Evolutionary conservation across 2,888 invertebrate species (phyloP), one percentile per base, ranked within the genome.

Genomic region (Parascotia fuliginaria): DNA sequence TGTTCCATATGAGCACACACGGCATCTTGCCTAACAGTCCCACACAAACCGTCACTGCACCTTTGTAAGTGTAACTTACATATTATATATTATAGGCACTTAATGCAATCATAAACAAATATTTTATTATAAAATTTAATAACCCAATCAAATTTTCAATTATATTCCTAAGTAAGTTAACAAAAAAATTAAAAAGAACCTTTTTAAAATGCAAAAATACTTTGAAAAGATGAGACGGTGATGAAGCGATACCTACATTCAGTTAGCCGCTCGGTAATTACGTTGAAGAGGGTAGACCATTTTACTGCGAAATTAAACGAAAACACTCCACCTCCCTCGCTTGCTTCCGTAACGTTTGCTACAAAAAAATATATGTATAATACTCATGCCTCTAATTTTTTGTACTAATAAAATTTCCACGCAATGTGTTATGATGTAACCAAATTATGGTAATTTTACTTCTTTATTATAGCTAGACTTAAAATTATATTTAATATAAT

Each of bases 241-340:
- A 81, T 77, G 79, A 77, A 79, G 75, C 79, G 79, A 84, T 83
- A 72, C 62, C 62, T 67, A 79, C 77, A 82, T 81, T 75, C 79
- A 78, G 81, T 80, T 85, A 79, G 78, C 73, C 64, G 68, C 63
- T 72, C 67, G 61, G 81, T 87, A 87, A 89, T 89, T 87, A 85
- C 76, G 80, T 79, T 79, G 80, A 81, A 77, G 81, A 84, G 81
- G 78, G 80, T 68, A 77, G 76, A 75, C 80, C 81, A 81, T 85
- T 87, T 87, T 69, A 75, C 79, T 75, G 77, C 80, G 80, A 88
- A 88, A 89, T 89, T 81, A 85, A 89, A 89, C 65, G 88, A 89
- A 88, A 89, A 88, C 88, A 88, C 82, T 79, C 72, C 75, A 60
- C 66, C 73, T 65, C 63, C 61, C 58, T 51, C 51, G 68, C 59